Base-by-base conservation (phyloP, 2,113 vertebrate species). In the Melanerpes formicivorus region DNA sequence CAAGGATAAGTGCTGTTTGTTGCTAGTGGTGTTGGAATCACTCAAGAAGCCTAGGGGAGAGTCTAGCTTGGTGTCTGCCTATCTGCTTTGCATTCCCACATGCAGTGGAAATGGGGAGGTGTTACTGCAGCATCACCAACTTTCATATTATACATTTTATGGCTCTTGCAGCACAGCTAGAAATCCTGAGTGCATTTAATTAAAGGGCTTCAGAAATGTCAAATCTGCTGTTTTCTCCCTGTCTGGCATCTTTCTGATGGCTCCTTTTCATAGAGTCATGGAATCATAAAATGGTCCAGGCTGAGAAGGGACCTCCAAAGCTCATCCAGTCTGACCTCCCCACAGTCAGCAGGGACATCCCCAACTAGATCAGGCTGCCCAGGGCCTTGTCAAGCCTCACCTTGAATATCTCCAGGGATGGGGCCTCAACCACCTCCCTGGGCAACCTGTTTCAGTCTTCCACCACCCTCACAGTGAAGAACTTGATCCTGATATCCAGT, bases 61-160 rank as follows among this genome's bases (percentile, higher is more conserved):
- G 23, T 78, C 74, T 46, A 82, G 83, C 52, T 94, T 64, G 42
- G 84, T 71, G 70, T 81, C 80, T 96, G 93, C 63, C 34, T 23
- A 76, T 14, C 71, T 60, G 70, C 88, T 96, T 92, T 95, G 78
- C 84, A 79, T 96, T 95, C 60, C 75, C 62, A 13, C 55, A 17
- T 30, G 84, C 59, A 26, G 14, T 55, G 75, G 58, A 88, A 93
- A 90, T 26, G 50, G 32, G 50, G 79, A 89, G 59, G 67, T 92
- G 71, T 44, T 90, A 71, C 46, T 89, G 3, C 75, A 72, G 42
- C 86, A 81, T 27, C 48, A 34, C 44, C 78, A 50, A 50, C 59
- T 88, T 34, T 8, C 14, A 8, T 86, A 93, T 88, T 54, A 34
- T 44, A 42, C 56, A 58, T 83, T 18, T 55, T 63, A 26, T 50